Evolutionary conservation across 2,113 vertebrate genomes (phyloP).

Genomic region (Grammomys dolichurus): DNA sequence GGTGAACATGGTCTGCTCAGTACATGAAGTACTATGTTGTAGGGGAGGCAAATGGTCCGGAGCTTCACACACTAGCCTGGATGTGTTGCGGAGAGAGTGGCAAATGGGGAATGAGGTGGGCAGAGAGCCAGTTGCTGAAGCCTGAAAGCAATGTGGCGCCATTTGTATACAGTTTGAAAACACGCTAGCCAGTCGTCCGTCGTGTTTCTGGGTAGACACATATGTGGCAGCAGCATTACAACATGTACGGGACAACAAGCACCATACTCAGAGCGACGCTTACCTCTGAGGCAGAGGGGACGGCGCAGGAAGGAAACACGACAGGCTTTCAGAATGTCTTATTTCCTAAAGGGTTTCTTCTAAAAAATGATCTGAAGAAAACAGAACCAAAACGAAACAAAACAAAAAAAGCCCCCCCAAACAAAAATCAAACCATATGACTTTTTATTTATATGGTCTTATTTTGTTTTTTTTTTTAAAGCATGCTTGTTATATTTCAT

Average conservation of each 20-base stretch:
- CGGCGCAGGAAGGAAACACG: background rate
- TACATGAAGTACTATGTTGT: background rate
- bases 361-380: constrained; percentile 26
- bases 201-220: constrained; percentile 63
- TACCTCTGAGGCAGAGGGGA: constrained; percentile 49
- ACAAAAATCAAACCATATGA: background rate
- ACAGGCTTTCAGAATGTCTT: constrained; percentile 23
- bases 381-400: background rate
- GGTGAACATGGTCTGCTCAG: background rate
- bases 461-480: background rate
- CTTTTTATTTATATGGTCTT: constrained; percentile 1
- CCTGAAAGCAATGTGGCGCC: constrained; percentile 2
- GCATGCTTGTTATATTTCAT: background rate
- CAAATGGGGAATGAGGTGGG: background rate
- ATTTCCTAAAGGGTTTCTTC: constrained; percentile 47
- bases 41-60: background rate
- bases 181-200: constrained; percentile 11
- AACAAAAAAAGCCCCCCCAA: background rate
- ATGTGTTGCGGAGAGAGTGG: background rate
- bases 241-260: constrained; percentile 37
- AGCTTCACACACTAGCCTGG: constrained; percentile 14
- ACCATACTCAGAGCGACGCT: constrained; percentile 13
- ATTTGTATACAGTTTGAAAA: constrained; percentile 74
- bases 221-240: constrained; percentile 43
- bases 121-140: constrained; percentile 39